Base-by-base conservation (phyloP, 2,797 vertebrate species). In the Vireo griseus region DNA sequence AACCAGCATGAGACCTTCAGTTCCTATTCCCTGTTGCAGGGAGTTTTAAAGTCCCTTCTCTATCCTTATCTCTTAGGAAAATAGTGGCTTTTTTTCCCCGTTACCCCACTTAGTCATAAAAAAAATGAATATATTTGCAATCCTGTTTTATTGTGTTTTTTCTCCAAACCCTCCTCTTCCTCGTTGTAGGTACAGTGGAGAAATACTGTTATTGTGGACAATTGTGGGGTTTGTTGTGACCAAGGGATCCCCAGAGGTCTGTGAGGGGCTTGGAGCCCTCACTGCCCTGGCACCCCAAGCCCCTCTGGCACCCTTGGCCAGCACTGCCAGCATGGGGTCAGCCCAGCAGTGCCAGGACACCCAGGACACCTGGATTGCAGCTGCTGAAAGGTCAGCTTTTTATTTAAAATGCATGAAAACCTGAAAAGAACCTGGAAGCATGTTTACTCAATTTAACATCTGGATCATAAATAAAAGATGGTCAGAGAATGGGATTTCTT, bases 391-490 rank as follows among this genome's bases (percentile, higher is more conserved):
- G 33, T 18, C 51, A 14, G 1, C 3, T 51, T 20, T 39, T 21
- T 11, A 17, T 37, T 80, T 55, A 33, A 83, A 79, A 63, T 21
- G 54, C 15, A 18, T 18, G 12, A 72, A 65, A 9, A n/a, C 13
- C 79, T 16, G 1, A 21, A 75, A 65, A 58, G 59, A 58, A 37
- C 58, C 72, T 28, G 28, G 31, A 21, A 63, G 67, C 7, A 0
- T 3, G 18, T 54, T 73, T 58, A 24, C 11, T 57, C 48, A 29
- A 3, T 57, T 74, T 45, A 39, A 73, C 83, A 91, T 28, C 77
- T 55, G 80, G 74, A 73, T 69, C 59, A 79, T 82, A 68, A 88
- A 76, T 69, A 82, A 85, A 95, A 86, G 63, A 88, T 81, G 84
- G n/a, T 10, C 0, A 0, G 80, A 94, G 63, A 68, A 47, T 0